Conservation (phyloP, 2,888 invertebrate species). For the Drosophila diplacantha region DNA sequence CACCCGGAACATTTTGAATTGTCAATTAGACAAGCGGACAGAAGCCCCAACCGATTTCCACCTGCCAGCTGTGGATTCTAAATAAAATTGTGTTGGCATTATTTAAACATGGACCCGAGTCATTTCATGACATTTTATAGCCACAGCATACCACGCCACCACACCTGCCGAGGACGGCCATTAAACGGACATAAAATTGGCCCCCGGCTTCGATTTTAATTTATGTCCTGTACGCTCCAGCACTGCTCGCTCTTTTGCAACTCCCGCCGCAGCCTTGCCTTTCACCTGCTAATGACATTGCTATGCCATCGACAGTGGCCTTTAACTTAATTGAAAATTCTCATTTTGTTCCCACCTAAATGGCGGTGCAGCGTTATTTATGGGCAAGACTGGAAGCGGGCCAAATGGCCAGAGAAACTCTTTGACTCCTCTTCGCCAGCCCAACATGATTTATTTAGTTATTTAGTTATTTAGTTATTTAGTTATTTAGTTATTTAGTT, state of each 20-base stretch:
- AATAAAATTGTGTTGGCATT: slow-evolving; percentile 21
- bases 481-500: no score
- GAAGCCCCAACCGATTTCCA: slow-evolving; percentile 13
- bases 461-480: no score
- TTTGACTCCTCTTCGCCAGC: neutral
- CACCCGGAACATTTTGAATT: slow-evolving; percentile 57
- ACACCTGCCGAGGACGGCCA: slow-evolving; percentile 33
- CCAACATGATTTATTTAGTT: slow-evolving; percentile 21
- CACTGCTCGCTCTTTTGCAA: neutral
- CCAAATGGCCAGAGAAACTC: slow-evolving; percentile 10
- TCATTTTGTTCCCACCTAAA: slow-evolving; percentile 61
- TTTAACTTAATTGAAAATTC: slow-evolving; percentile 68
- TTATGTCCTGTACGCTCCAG: slow-evolving; percentile 46
- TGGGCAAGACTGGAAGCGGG: slow-evolving; percentile 38
- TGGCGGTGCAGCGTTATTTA: slow-evolving; percentile 60
- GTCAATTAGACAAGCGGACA: slow-evolving; percentile 53
- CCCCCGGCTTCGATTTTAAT: slow-evolving; percentile 55
- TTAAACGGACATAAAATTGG: slow-evolving; percentile 55
- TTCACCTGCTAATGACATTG: slow-evolving; percentile 62
- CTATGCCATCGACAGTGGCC: slow-evolving; percentile 43
- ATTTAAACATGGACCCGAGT: slow-evolving; percentile 36
- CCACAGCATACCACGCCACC: slow-evolving; percentile 4
- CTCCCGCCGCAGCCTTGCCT: slow-evolving; percentile 12
- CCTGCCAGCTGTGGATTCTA: slow-evolving; percentile 1
- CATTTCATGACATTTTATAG: slow-evolving; percentile 25